Conservation (phyloP, 2,888 invertebrate genomes). For the Escarpia spicata region DNA sequence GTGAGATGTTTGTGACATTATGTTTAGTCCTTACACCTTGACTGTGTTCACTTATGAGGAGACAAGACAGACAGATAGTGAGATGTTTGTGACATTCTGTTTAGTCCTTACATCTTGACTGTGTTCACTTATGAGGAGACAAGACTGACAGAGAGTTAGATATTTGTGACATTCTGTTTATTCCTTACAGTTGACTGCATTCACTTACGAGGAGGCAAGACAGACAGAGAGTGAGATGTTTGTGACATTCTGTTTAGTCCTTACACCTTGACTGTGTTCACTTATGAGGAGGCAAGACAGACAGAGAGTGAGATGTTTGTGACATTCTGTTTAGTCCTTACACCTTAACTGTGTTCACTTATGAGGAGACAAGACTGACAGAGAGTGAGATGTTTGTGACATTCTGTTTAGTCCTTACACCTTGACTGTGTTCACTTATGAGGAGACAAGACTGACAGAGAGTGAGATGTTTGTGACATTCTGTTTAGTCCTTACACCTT, state of each 20-base stretch:
- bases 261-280: no score
- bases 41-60: slow-evolving; percentile 37
- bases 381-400: slow-evolving; percentile 37
- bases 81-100: no score
- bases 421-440: no score
- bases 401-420: no score
- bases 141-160: no score
- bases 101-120: no score
- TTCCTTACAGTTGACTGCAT: slow-evolving; percentile 26
- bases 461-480: background rate
- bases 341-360: slow-evolving; percentile 29
- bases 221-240: slow-evolving; percentile 21
- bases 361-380: slow-evolving; percentile 32
- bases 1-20: background rate
- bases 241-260: no score
- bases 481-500: background rate
- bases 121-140: no score
- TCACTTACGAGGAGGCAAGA: slow-evolving; percentile 36
- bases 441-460: background rate
- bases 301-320: no score
- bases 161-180: background rate
- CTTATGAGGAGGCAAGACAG: no score
- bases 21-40: slow-evolving; percentile 5
- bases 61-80: slow-evolving; percentile 26
- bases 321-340: background rate